These are phyloP conservation scores for Brachionus calyciflorus DNA, from an alignment of 1,140 invertebrate genomes.

Conservation along the genomic window DNA sequence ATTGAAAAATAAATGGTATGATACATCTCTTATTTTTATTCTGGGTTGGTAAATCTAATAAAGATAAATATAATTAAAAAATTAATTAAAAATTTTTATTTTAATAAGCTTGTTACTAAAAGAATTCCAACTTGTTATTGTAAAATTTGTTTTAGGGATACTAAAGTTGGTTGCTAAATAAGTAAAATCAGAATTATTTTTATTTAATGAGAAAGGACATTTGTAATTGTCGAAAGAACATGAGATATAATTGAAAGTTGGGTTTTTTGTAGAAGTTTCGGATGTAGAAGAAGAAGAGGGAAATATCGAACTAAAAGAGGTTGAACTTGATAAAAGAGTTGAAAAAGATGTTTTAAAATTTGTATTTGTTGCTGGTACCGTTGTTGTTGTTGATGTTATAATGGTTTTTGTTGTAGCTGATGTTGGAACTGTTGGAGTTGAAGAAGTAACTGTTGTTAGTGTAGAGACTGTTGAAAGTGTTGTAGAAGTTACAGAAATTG, in stretches of 20 bases:
- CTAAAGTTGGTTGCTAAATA: neutral
- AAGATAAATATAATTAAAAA: constrained; percentile 1
- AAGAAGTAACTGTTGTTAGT: neutral
- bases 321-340: too few species aligned
- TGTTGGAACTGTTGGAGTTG: neutral
- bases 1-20: neutral
- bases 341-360: neutral
- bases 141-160: neutral
- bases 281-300: neutral
- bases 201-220: neutral
- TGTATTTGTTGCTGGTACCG: neutral
- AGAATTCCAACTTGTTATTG: neutral
- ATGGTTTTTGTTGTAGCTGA: neutral
- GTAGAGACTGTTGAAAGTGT: neutral
- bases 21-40: neutral
- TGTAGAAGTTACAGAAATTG: neutral
- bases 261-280: too few species aligned
- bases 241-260: too few species aligned
- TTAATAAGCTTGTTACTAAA: neutral
- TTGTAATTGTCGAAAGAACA: neutral
- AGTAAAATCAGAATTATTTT: neutral
- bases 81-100: neutral
- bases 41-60: neutral
- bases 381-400: neutral
- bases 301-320: neutral